phyloP scores from a whole-genome alignment of 2,888 invertebrate genomes.

The Cancer borealis region DNA sequence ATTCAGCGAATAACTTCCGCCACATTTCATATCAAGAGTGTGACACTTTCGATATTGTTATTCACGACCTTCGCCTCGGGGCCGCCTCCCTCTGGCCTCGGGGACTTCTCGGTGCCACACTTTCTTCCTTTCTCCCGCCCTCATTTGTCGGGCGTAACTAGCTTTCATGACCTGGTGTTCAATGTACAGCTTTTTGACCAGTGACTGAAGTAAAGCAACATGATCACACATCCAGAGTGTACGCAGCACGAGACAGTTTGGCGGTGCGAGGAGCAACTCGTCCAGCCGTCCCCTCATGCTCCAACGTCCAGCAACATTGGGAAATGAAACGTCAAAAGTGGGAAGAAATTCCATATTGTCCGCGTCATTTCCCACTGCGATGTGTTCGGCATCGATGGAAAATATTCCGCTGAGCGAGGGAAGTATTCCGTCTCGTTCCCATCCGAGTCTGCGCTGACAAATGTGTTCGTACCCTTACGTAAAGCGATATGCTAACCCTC shows the following conservation, averaged over 20 bases:
- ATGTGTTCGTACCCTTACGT: conserved; percentile 52
- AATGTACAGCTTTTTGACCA: not conserved
- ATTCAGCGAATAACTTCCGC: conserved; percentile 59
- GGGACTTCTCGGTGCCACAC: not conserved
- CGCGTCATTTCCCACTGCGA: conserved; percentile 54
- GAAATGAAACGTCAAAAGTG: conserved; percentile 67
- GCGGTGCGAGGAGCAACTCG: not conserved
- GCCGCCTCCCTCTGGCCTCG: not conserved
- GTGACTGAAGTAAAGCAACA: not conserved
- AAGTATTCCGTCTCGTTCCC: conserved; percentile 26
- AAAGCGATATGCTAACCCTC: conserved; percentile 33
- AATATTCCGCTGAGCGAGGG: conserved; percentile 36
- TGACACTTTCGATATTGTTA: conserved; percentile 69
- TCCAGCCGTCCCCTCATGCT: not conserved
- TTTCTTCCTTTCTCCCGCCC: too few species aligned
- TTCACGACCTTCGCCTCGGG: conserved; percentile 54
- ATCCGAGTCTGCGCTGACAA: conserved; percentile 37
- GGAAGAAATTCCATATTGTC: conserved; percentile 18
- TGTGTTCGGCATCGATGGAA: conserved; percentile 47
- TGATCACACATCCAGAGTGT: not conserved
- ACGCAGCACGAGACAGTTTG: not conserved
- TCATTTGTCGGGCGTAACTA: not conserved
- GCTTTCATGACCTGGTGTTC: not conserved
- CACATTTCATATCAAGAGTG: conserved; percentile 67
- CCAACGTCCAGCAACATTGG: conserved; percentile 47